Conservation (phyloP, 2,113 vertebrate species). For the Ia io region DNA sequence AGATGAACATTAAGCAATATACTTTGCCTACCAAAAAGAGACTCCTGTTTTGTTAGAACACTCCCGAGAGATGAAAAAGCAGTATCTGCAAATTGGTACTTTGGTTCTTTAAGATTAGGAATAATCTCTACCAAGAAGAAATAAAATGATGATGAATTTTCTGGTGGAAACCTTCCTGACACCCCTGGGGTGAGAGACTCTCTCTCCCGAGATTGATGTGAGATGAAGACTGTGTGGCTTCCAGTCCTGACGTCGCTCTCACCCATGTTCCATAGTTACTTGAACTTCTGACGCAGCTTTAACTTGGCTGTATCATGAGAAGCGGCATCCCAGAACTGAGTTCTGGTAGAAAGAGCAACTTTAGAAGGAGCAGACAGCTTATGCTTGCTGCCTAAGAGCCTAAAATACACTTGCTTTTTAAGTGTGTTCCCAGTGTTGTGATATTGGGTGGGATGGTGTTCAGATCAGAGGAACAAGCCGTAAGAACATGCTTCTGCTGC, state of each 20-base stretch:
- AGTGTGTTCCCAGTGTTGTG: slow-evolving; percentile 49
- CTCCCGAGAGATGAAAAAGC: slow-evolving; percentile 69
- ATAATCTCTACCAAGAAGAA: slow-evolving; percentile 33
- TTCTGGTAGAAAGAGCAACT: slow-evolving; percentile 28
- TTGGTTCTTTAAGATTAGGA: slow-evolving; percentile 62
- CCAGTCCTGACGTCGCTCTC: not conserved
- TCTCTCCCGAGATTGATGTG: not conserved
- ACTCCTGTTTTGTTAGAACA: slow-evolving; percentile 65
- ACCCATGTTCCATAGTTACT: not conserved
- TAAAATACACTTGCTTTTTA: slow-evolving; percentile 55
- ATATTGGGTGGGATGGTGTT: not conserved
- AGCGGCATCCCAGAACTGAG: slow-evolving; percentile 21
- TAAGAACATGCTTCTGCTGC: not conserved
- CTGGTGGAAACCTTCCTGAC: not conserved
- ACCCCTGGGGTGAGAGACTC: not conserved
- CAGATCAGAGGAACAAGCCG: slow-evolving; percentile 6
- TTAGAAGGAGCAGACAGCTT: slow-evolving; percentile 43
- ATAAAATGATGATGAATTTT: not conserved
- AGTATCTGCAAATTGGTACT: slow-evolving; percentile 44
- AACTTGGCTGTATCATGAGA: not conserved
- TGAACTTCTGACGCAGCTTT: slow-evolving; percentile 15
- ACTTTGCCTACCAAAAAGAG: slow-evolving; percentile 67
- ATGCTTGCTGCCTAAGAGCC: slow-evolving; percentile 52
- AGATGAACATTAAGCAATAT: slow-evolving; percentile 74
- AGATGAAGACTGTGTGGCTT: not conserved